Evolutionary conservation across 2,797 vertebrate species (phyloP), one percentile per base, ranked within the genome.

Genomic region (Nyctalus aviator): DNA sequence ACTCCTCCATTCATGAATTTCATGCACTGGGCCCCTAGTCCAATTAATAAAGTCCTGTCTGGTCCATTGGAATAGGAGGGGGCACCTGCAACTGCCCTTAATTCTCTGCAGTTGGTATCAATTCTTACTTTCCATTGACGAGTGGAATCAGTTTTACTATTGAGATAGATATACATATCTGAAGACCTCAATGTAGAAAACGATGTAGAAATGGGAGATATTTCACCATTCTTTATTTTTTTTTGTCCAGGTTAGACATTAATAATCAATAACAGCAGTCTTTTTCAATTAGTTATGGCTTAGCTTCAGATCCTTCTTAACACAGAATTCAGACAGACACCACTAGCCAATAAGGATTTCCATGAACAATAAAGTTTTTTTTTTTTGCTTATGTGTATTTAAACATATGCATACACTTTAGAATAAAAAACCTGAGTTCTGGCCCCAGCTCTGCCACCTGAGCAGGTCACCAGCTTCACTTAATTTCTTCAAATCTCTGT

Each of bases 371-470:
- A 55, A 77, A 57, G 5, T 20, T n/a, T 59, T 59, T 59, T 20
- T n/a, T 59, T 59, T 59, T 89, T 21, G 27, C 27, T 48, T 21
- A 55, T 84, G 18, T 18, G 6, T 73, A 9, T 69, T 66, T 5
- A 30, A 66, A 25, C 71, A 86, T 85, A 94, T 91, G 83, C 55
- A 8, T 78, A 12, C 41, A 89, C 4, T n/a, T 71, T 23, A 71
- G 73, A 66, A 37, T 95, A 78, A 82, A 77, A 82, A 78, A 75
- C 73, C 77, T 71, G 50, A 8, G n/a, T 95, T 46, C 78, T 93
- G 72, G 68, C 91, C 30, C 46, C 50, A 66, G 72, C 30, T 64
- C 88, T 93, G 44, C 25, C 62, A 77, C n/a, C 66, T 64, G 30
- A 32, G 8, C 30, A 77, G 53, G 44, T 77, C 62, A 69, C 10